Evolutionary conservation across 2,113 vertebrate genomes (phyloP), one percentile per base, ranked within the genome.

Genomic region (Spea multiplicata): DNA sequence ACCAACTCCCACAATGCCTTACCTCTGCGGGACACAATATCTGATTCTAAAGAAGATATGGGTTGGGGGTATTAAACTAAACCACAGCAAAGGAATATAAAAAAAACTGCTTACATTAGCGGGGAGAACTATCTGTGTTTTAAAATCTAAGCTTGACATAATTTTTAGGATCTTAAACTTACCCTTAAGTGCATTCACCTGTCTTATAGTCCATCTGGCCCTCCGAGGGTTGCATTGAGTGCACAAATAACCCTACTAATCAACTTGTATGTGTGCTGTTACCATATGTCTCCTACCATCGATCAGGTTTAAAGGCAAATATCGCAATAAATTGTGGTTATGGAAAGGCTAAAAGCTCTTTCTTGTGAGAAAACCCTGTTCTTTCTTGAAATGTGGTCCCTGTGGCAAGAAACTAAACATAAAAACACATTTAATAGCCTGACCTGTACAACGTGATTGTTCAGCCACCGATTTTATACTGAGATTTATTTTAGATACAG

Each of bases 341-440:
- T 59, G 55, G 14, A 59, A 59, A 59, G 14, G 55, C 10, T 59
- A 59, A 59, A 59, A 59, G 55, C 55, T 13, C 55, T 13, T 59
- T 59, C 14, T 59, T 13, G 14, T 59, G 55, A 59, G 55, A 59
- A 59, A 59, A 59, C 14, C 55, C 55, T 59, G 55, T 59, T 59
- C 55, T 13, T 59, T 59, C 55, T 12, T 13, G 14, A 59, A 12
- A 7, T 59, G 9, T 59, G 55, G 55, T 59, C 55, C 55, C 55
- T 59, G 55, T 59, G 55, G 55, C 55, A 13, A 30, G 55, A 5
- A 59, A 12, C 55, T 59, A 59, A 59, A 59, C 55, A 59, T 59
- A 59, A 59, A 59, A 59, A 59, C 55, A 59, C 55, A 59, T 59
- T 59, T 59, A 59, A 59, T 59, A 59, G 55, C 55, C 55, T 59